Evolutionary conservation across 2,888 invertebrate species (phyloP).

Genomic region (Catocala nupta): DNA sequence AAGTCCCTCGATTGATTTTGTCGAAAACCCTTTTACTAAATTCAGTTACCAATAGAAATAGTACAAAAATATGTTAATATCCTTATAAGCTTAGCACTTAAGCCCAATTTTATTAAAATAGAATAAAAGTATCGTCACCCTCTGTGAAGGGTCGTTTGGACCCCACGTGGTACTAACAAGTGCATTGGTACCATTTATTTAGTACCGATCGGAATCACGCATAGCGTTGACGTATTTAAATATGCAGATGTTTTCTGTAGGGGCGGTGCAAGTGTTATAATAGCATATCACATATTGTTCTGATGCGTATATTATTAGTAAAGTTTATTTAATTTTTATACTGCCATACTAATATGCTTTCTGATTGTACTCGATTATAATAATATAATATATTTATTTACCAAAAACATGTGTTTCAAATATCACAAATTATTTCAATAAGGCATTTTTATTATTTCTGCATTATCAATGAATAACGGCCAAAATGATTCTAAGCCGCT

Average conservation of each 20-base stretch:
- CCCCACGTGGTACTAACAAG: constrained; percentile 40
- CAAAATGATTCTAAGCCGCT: too few relatives aligned
- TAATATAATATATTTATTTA: too few relatives aligned
- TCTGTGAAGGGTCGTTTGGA: constrained; percentile 17
- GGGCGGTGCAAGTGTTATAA: constrained; percentile 16
- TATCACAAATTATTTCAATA: too few relatives aligned
- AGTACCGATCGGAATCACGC: constrained; percentile 44
- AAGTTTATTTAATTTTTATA: background rate
- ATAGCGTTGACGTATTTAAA: constrained; percentile 27
- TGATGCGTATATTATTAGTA: background rate
- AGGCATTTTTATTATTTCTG: too few relatives aligned
- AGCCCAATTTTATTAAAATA: constrained; percentile 21
- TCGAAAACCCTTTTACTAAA: too few relatives aligned
- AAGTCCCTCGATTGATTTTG: too few relatives aligned
- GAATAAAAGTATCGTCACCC: constrained; percentile 23
- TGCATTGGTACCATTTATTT: constrained; percentile 41
- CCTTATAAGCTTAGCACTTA: constrained; percentile 9
- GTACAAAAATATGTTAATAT: constrained; percentile 1
- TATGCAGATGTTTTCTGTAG: constrained; percentile 13
- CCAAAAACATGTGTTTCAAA: too few relatives aligned
- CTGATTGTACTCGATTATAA: too few relatives aligned
- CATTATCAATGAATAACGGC: too few relatives aligned
- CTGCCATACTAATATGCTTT: too few relatives aligned
- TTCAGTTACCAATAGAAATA: background rate
- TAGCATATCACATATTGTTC: constrained; percentile 8